Percentiles rank a stretch among this genome's conserved stretches.
phyloP scores from a whole-genome alignment of 1,140 invertebrate genomes.

The Drosophila nigromelanica region DNA sequence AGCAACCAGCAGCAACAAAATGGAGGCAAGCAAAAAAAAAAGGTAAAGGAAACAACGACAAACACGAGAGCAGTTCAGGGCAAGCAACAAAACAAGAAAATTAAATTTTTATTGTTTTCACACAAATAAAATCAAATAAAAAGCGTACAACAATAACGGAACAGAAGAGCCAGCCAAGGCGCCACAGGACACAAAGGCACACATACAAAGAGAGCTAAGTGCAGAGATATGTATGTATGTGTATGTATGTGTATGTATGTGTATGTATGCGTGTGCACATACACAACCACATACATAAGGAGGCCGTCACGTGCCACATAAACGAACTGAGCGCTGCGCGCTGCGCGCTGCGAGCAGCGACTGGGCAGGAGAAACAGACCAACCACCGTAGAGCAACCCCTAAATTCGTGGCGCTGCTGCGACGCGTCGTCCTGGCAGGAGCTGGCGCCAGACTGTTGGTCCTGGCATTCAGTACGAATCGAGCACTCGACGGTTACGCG shows the following conservation, averaged over 20 bases:
- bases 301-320: constrained; percentile 66
- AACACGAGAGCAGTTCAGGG: constrained; percentile 55
- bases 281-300: constrained; percentile 50
- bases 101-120: constrained; percentile 84
- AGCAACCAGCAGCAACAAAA: constrained; percentile 31
- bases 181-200: constrained; percentile 54
- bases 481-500: constrained; percentile 77
- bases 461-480: constrained; percentile 65
- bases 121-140: constrained; percentile 83
- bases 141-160: constrained; percentile 72
- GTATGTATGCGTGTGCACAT: constrained; percentile 9
- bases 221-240: constrained; percentile 5
- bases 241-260: constrained; percentile 9
- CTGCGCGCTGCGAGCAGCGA: constrained; percentile 36
- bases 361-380: constrained; percentile 80
- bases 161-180: constrained; percentile 49
- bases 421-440: constrained; percentile 34
- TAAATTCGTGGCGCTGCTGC: constrained; percentile 39
- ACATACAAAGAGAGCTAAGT: constrained; percentile 21
- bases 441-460: constrained; percentile 3
- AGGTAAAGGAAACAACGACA: constrained; percentile 15
- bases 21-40: constrained; percentile 18
- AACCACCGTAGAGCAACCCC: constrained; percentile 83
- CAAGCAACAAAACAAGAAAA: constrained; percentile 81
- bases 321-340: constrained; percentile 35